These are phyloP conservation scores for Amiota mariae DNA, from an alignment of 2,888 invertebrate genomes.

Conservation along the genomic window DNA sequence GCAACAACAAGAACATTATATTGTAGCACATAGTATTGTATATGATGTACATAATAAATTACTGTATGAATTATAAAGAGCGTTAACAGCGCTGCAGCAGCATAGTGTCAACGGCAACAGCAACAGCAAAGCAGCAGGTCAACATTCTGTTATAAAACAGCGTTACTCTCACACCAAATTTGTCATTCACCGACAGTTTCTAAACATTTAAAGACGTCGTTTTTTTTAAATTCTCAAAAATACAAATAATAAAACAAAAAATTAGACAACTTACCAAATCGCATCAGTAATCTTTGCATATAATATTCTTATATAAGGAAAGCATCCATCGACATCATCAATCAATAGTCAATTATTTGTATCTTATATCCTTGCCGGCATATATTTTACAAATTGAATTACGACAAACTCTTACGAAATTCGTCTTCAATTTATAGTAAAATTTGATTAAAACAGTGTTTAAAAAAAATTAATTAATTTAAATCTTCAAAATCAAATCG, in stretches of 20 bases:
- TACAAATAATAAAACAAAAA: conserved; percentile 19
- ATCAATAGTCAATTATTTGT: neutral
- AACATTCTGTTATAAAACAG: conserved; percentile 59
- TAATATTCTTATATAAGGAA: no score
- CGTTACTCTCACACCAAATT: conserved; percentile 52
- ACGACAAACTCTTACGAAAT: no score
- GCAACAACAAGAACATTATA: conserved; percentile 11
- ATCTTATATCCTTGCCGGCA: conserved; percentile 15
- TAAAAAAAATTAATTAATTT: neutral
- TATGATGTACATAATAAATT: no score
- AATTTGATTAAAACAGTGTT: neutral
- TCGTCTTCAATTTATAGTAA: no score
- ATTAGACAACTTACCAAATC: neutral
- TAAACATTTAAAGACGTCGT: conserved; percentile 53
- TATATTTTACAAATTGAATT: neutral
- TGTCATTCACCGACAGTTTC: conserved; percentile 64
- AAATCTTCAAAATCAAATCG: neutral
- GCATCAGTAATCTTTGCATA: no score
- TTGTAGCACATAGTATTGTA: no score
- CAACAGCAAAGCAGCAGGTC: neutral
- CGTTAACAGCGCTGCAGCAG: neutral
- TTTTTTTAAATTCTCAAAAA: conserved; percentile 28
- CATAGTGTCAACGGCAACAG: neutral
- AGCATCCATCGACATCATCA: neutral
- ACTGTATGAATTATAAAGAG: no score